These are phyloP conservation scores for Sesia apiformis DNA, from an alignment of 2,888 invertebrate genomes.

Conservation along the genomic window DNA sequence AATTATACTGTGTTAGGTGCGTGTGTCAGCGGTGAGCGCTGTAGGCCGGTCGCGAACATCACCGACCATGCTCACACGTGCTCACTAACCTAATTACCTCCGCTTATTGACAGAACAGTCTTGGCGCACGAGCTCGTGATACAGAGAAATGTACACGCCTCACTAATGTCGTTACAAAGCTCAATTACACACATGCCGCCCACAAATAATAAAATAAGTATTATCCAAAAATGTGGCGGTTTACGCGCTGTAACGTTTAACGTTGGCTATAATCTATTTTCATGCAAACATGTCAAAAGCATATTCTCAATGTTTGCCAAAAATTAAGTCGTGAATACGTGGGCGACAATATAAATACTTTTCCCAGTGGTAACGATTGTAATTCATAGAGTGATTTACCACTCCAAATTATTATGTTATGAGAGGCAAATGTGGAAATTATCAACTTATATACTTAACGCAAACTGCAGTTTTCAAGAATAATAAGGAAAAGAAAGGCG, in stretches of 20 bases:
- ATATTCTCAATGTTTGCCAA: slow-evolving; percentile 11
- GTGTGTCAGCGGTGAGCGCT: slow-evolving; percentile 20
- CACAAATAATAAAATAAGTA: neutral
- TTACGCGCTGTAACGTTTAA: neutral
- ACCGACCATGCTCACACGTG: slow-evolving; percentile 40
- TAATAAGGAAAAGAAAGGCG: slow-evolving; percentile 9
- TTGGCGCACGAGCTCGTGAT: slow-evolving; percentile 50
- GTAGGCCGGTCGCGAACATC: slow-evolving; percentile 8
- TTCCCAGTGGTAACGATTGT: no score
- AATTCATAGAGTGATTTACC: no score
- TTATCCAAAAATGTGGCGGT: neutral
- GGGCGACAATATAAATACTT: slow-evolving; percentile 1
- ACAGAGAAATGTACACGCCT: slow-evolving; percentile 36
- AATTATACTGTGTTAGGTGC: slow-evolving; percentile 24
- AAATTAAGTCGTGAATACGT: slow-evolving; percentile 7
- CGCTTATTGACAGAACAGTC: slow-evolving; percentile 66
- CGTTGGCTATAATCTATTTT: neutral
- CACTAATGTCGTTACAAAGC: slow-evolving; percentile 7
- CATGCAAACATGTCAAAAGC: neutral
- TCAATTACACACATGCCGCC: neutral
- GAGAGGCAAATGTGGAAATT: no score
- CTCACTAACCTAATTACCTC: slow-evolving; percentile 65
- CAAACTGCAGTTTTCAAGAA: neutral
- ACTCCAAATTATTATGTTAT: no score
- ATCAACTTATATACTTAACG: no score